Base-by-base conservation (phyloP, 2,113 vertebrate genomes). In the Capreolus pygargus region DNA sequence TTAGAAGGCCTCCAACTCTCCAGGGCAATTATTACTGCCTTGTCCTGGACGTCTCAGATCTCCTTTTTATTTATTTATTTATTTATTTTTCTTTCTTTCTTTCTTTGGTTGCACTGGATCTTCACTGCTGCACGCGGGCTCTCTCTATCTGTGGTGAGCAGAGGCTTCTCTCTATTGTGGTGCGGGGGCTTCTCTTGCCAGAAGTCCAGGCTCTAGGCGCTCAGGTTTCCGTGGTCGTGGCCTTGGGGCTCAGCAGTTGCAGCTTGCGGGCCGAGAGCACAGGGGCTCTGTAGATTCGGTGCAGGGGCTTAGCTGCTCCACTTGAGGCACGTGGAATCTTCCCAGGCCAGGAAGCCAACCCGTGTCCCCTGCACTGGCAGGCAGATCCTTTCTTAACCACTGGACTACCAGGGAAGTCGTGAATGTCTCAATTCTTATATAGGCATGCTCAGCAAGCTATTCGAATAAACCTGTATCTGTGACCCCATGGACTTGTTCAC, bases 191-290 rank as follows among this genome's bases (percentile, higher is more conserved):
- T 43, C 36, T 74, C 70, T 74, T 25, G 11, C 7, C 43, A 21
- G 0, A 39, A 74, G 36, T 14, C 25, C 21, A 25, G 70, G 70
- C 36, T 74, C 36, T 74, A 74, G 36, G 70, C 70, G 13, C 6
- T 23, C 2, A 1, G 36, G 36, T 43, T 27, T 74, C 70, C 7
- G 70, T 1, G 6, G 21, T 3, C 0, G 21, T 11, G 43, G 36
- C 21, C 5, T 36, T 23, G 12, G 19, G n/a, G 5, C 19, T 70
- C 70, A 3, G 11, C 0, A 43, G 36, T 25, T 14, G 21, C 11
- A 43, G 36, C 70, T 2, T 43, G 36, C 36, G 39, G 36, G 70
- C 70, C 43, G 21, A 39, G 36, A 74, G 19, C 70, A 43, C 36
- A 25, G 21, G 36, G 11, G 5, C 70, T 43, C 11, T 74, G 36